phyloP scores from a whole-genome alignment of 2,797 vertebrate species.

The Valencia hispanica region DNA sequence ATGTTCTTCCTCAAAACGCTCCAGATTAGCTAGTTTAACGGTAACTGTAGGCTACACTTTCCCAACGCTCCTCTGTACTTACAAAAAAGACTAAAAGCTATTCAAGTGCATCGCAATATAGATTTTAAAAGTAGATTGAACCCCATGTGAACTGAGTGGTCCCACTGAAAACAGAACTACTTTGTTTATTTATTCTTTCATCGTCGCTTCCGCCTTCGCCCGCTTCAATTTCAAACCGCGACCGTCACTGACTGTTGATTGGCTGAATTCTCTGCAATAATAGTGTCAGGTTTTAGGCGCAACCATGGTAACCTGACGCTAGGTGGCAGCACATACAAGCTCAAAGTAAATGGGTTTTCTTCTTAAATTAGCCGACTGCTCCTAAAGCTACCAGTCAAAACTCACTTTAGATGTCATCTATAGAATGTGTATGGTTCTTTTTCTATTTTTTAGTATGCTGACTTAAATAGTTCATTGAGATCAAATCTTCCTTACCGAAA shows the following conservation, averaged over 20 bases:
- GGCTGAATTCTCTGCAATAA: conserved; percentile 41
- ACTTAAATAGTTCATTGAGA: neutral
- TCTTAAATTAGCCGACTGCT: neutral
- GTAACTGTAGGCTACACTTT: neutral
- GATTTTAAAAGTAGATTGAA: neutral
- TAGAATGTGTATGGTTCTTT: neutral
- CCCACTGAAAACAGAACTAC: neutral
- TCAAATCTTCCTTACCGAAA: neutral
- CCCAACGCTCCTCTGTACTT: neutral
- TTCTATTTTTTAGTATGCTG: neutral
- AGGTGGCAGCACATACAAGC: conserved; percentile 48
- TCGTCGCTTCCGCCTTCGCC: conserved; percentile 67
- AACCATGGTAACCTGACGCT: neutral
- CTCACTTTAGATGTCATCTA: neutral
- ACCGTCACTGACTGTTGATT: conserved; percentile 58
- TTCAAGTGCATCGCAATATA: neutral
- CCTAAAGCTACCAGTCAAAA: neutral
- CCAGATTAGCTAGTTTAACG: neutral
- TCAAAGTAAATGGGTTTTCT: neutral
- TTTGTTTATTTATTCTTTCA: conserved; percentile 61
- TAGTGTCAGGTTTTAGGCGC: conserved; percentile 27
- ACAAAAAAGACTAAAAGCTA: neutral
- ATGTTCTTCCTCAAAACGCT: conserved; percentile 15
- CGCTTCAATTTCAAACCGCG: conserved; percentile 83
- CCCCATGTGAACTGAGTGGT: conserved; percentile 7